Evolutionary conservation across 92 coral and sea anemone species (phyloP), one percentile per base, ranked within the genome.

Genomic region (Pocillopora grandis): DNA sequence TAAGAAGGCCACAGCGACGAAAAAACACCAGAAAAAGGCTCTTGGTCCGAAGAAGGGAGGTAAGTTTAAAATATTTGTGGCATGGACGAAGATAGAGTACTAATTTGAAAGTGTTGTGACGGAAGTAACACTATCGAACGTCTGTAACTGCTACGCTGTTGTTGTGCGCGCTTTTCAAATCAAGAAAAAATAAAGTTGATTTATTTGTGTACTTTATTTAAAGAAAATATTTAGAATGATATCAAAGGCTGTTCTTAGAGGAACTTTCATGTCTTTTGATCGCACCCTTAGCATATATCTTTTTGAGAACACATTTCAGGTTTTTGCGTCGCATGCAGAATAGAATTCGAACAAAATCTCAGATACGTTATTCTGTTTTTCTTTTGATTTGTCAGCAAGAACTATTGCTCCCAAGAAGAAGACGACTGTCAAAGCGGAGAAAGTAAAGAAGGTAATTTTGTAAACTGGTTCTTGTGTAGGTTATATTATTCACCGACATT

Each of bases 41-140:
- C 80, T 90, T 10, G 98, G 96, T 5, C 98, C 96, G 21, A 96
- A 80, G 80, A 96, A 96, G 81, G 98, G 98, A 90, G 98, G 98
- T 92, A 60, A 75, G 79, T 69, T 60, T 80, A 20, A 58, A 58
- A 16, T 35, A 70, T 58, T 69, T 80, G 8, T 23, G 16, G 59
- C 42, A 31, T 37, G 62, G 7, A 37, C 7, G 13, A 81, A 42
- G 63, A 49, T 15, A 69, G 58, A 20, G 49, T 12, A 59, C 70
- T 58, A 9, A 31, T 13, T 20, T 58, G 20, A 12, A 60, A 21
- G 58, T 81, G n/a, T 60, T 81, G 85, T 81, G 85, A 81, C 85
- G 85, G 85, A 81, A 81, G 85, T 81, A 17, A 81, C 85, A 77
- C 85, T 59, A 27, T 21, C 76, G 31, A 42, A 75, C 83, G 52